A percentile compares a stretch with the other conserved stretches of the same genome.
phyloP scores from a whole-genome alignment of 2,113 vertebrate species.

The Hiodon alosoides region DNA sequence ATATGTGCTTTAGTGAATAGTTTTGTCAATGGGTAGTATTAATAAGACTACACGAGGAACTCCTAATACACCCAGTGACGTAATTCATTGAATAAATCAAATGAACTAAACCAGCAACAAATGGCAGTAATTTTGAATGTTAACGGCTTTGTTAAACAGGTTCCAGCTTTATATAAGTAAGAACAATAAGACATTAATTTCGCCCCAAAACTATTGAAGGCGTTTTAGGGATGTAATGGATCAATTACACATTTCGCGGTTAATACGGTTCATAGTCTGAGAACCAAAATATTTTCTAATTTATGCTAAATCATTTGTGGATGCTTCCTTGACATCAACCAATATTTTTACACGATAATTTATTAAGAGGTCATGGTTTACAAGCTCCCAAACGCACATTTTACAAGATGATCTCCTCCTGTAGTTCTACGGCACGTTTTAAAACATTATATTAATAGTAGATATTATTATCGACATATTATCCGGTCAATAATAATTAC shows the following conservation, averaged over 20 bases:
- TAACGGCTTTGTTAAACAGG: constrained; percentile 30
- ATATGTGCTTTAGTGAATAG: constrained; percentile 13
- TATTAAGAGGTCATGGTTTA: constrained; percentile 25
- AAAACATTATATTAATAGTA: constrained; percentile 12
- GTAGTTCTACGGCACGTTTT: constrained; percentile 6
- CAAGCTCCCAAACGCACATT: constrained; percentile 11
- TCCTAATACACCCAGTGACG: constrained; percentile 32
- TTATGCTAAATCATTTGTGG: constrained; percentile 26
- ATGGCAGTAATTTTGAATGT: constrained; percentile 33
- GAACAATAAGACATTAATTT: constrained; percentile 24
- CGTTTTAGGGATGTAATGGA: not conserved
- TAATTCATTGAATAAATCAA: constrained; percentile 43
- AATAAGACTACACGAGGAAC: constrained; percentile 24
- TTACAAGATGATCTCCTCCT: not conserved
- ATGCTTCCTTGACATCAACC: constrained; percentile 19
- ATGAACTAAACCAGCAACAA: constrained; percentile 36
- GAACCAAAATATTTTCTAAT: constrained; percentile 20
- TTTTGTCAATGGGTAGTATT: constrained; percentile 7
- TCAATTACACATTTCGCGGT: constrained; percentile 17
- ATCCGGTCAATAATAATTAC: constrained; percentile 15
- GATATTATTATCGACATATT: not conserved
- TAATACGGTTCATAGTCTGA: constrained; percentile 16
- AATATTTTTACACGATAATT: constrained; percentile 18
- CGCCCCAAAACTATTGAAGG: constrained; percentile 1
- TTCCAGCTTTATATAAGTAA: constrained; percentile 20